Conservation (phyloP, 2,113 vertebrate species). For the Festucalex cinctus region DNA sequence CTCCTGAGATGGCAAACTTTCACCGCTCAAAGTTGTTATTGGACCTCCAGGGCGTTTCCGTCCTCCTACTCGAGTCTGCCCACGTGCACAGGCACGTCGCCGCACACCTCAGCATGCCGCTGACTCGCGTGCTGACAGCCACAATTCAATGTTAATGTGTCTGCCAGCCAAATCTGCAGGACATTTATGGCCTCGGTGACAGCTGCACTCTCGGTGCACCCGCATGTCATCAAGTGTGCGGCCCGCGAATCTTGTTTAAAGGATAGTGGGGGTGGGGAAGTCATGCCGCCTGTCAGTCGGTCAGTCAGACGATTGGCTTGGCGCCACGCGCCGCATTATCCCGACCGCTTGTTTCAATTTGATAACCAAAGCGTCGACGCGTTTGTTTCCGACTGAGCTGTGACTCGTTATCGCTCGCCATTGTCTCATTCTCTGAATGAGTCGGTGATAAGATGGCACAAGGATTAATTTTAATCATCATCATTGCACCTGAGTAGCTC, state of each 20-base stretch:
- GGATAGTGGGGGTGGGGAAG: constrained; percentile 10
- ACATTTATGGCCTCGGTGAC: constrained; percentile 53
- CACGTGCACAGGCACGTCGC: constrained; percentile 1
- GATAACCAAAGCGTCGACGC: constrained; percentile 30
- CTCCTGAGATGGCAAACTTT: not conserved
- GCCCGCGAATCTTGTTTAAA: constrained; percentile 19
- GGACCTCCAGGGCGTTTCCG: constrained; percentile 31
- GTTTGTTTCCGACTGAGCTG: constrained; percentile 7
- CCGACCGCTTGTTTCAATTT: constrained; percentile 14
- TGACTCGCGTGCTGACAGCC: constrained; percentile 47
- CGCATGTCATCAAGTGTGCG: constrained; percentile 14
- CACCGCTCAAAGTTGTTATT: constrained; percentile 45
- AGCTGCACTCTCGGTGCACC: constrained; percentile 52
- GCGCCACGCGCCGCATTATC: constrained; percentile 37
- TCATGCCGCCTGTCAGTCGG: constrained; percentile 11
- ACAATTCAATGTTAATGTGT: constrained; percentile 46
- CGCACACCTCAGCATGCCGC: constrained; percentile 25
- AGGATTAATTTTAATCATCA: not conserved
- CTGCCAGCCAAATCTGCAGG: constrained; percentile 42
- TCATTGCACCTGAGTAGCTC: not conserved
- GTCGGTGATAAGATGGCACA: not conserved
- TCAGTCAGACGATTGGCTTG: constrained; percentile 29
- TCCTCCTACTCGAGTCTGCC: constrained; percentile 8
- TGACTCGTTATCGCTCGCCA: not conserved
- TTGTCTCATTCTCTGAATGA: not conserved